Conservation (phyloP, 2,113 vertebrate genomes). For the Mellivora capensis region DNA sequence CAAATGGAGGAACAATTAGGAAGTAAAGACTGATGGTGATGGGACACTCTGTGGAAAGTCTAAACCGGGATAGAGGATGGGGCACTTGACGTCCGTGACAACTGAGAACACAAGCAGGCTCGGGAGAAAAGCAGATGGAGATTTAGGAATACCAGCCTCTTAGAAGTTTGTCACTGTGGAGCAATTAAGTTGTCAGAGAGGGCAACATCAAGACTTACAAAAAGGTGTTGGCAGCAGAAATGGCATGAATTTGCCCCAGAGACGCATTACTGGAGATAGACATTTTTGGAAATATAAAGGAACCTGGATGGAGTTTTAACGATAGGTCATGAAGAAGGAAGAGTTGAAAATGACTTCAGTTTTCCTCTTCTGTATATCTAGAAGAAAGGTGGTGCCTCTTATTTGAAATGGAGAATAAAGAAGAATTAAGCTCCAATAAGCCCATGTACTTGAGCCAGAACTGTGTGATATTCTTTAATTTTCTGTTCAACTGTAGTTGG, state of each 20-base stretch:
- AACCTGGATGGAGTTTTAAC: neutral
- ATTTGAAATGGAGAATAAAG: neutral
- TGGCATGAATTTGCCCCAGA: neutral
- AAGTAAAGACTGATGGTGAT: neutral
- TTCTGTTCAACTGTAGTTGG: neutral
- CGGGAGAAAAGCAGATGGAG: neutral
- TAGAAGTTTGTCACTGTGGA: neutral
- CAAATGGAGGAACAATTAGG: neutral
- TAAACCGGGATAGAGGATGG: neutral
- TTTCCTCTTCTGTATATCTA: neutral
- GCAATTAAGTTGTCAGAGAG: neutral
- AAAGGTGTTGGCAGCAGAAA: neutral
- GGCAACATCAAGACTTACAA: neutral
- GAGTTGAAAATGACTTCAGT: neutral
- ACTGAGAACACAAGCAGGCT: neutral
- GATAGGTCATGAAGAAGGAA: neutral
- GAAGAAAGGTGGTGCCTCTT: neutral
- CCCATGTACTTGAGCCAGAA: neutral
- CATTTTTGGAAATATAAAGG: neutral
- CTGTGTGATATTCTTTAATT: neutral
- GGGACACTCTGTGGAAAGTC: neutral
- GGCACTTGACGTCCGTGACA: neutral
- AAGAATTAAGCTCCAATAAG: neutral
- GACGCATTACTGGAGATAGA: neutral
- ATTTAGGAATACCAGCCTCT: neutral